Evolutionary conservation across 30 jellyfish, hydroid and myxozoan genomes (phyloP).

Genomic region (Aurelia coerulea): DNA sequence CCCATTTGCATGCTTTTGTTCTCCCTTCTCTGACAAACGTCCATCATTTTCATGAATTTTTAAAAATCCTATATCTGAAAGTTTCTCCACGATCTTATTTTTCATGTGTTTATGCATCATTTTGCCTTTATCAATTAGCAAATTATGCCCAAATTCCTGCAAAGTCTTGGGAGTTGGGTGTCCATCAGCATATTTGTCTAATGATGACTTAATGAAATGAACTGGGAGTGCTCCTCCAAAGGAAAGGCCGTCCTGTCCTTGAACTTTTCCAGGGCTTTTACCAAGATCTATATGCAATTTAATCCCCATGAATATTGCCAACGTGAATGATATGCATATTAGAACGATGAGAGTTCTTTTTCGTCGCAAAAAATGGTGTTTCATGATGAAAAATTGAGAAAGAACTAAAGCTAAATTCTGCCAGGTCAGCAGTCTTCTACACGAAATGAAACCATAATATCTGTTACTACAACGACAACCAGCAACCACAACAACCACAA

Average conservation of each 20-base stretch:
- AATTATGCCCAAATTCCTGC: slow-evolving; percentile 2
- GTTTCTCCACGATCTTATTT: slow-evolving; percentile 22
- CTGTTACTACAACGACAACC: background rate
- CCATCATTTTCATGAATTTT: background rate
- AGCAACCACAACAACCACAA: background rate
- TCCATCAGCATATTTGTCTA: background rate
- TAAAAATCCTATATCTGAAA: background rate
- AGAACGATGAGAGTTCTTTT: slow-evolving; percentile 8
- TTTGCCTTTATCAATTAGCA: slow-evolving; percentile 2
- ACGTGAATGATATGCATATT: slow-evolving; percentile 25
- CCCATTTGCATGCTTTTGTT: background rate
- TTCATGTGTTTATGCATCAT: background rate
- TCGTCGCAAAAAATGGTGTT: background rate
- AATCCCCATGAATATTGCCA: slow-evolving; percentile 23
- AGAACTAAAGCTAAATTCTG: background rate
- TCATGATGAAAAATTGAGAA: background rate
- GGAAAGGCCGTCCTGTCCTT: background rate
- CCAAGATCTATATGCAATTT: slow-evolving; percentile 8
- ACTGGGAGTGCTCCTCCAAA: background rate
- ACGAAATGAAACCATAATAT: background rate
- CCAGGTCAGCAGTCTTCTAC: background rate
- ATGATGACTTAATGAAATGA: background rate
- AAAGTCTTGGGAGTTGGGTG: background rate
- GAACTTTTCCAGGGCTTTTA: background rate
- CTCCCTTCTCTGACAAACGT: background rate